These are phyloP conservation scores for Drosophila paranaensis DNA, from an alignment of 2,888 invertebrate species.

Conservation along the genomic window DNA sequence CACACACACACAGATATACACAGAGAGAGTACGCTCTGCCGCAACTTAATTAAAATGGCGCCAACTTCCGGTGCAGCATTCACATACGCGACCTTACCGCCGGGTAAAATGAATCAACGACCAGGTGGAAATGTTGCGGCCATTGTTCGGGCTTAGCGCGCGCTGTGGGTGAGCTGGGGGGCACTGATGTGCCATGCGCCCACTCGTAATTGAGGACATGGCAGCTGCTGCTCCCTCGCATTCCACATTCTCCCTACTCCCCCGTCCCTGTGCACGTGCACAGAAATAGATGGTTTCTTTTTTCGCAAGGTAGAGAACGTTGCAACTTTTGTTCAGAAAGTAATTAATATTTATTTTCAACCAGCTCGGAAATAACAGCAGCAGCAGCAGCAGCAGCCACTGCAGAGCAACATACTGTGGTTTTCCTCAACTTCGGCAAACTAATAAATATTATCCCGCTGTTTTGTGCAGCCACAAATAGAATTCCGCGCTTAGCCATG, in stretches of 20 bases:
- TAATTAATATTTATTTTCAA: conserved; percentile 77
- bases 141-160: conserved; percentile 45
- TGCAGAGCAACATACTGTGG: conserved; percentile 21
- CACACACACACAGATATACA: conserved; percentile 12
- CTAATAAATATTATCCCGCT: conserved; percentile 56
- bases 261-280: conserved; percentile 1
- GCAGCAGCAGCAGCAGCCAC: conserved; percentile 5
- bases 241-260: neutral
- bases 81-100: conserved; percentile 32
- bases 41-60: conserved; percentile 78
- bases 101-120: conserved; percentile 62
- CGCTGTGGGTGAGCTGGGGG: neutral
- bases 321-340: conserved; percentile 67
- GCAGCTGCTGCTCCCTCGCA: conserved; percentile 13
- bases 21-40: conserved; percentile 22
- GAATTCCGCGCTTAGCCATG: conserved; percentile 38
- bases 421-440: conserved; percentile 38
- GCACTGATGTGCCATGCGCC: conserved; percentile 6
- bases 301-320: conserved; percentile 15
- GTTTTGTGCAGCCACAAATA: conserved; percentile 49
- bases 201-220: conserved; percentile 20
- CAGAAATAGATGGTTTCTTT: conserved; percentile 24
- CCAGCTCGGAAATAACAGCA: conserved; percentile 8
- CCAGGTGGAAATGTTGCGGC: conserved; percentile 53
- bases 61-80: conserved; percentile 54